Base-by-base conservation (phyloP, 2,888 invertebrate species). In the Sinelater perroti region DNA sequence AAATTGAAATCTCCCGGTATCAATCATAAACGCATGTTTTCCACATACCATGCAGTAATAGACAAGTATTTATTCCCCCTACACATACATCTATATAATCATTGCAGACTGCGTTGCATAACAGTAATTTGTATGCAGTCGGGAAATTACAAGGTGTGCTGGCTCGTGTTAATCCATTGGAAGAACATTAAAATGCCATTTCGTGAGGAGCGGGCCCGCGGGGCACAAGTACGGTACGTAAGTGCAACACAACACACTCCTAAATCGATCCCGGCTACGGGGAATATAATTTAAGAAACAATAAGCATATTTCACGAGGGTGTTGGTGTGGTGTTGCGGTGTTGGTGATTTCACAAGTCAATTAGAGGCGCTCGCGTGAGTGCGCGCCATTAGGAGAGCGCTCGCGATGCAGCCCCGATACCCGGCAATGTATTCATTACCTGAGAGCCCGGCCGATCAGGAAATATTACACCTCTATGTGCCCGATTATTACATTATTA, bases 321-420 rank as follows among this genome's bases (percentile, higher is more conserved):
- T 66, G 57, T 61, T 58, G 42, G 58, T 60, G 46, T 58, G 54
- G 50, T 58, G 61, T 58, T 58, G 61, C 50, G 58, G 69, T 65
- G 72, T 70, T 73, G 71, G 72, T 66, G 71, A 72, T 72, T 75
- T 75, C 75, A 75, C 73, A 72, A 76, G 76, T 77, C 77, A 77
- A 77, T 77, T 77, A 76, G 74, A 70, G 66, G 65, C 58, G 65
- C 70, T 73, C 58, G 76, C 77, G 76, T 77, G 77, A 70, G 72
- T 65, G 68, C 59, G 65, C 67, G 70, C 74, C 75, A 77, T 77
- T 76, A 77, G 70, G 62, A 62, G 50, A 56, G 56, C 40, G 58
- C 60, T 58, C 60, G 63, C 63, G 64, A 65, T 63, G 46, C 50
- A 49, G 33, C 63, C 45, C 46, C 24, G 64, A 64, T 61, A 64